Evolutionary conservation across 2,113 vertebrate species (phyloP).

Genomic region (Pelecanoides urinatrix): DNA sequence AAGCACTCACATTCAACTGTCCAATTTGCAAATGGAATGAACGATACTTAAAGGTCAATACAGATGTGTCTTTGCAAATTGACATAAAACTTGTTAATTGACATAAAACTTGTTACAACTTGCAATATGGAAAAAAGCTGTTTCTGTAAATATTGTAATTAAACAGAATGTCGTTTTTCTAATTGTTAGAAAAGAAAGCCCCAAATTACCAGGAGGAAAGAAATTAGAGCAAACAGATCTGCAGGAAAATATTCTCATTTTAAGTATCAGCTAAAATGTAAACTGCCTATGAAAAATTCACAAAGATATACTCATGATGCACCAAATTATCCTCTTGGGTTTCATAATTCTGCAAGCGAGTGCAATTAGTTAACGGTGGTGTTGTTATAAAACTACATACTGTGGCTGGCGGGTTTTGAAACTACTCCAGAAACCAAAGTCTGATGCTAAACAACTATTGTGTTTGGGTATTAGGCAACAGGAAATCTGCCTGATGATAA

Average conservation of each 20-base stretch:
- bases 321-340: slow-evolving; percentile 15
- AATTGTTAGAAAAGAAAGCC: slow-evolving; percentile 35
- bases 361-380: slow-evolving; percentile 35
- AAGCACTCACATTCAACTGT: neutral
- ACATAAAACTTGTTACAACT: neutral
- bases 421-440: slow-evolving; percentile 37
- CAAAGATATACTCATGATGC: slow-evolving; percentile 8
- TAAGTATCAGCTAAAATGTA: slow-evolving; percentile 34
- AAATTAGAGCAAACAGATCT: slow-evolving; percentile 25
- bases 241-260: slow-evolving; percentile 43
- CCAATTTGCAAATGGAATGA: neutral
- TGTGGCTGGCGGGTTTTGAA: slow-evolving; percentile 42
- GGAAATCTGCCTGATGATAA: slow-evolving; percentile 69
- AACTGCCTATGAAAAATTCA: slow-evolving; percentile 41
- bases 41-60: neutral
- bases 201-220: slow-evolving; percentile 37
- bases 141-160: slow-evolving; percentile 45
- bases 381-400: slow-evolving; percentile 21
- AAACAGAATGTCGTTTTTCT: slow-evolving; percentile 53
- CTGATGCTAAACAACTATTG: slow-evolving; percentile 47
- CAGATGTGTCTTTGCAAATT: neutral
- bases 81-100: neutral
- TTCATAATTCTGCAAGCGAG: slow-evolving; percentile 1
- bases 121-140: neutral
- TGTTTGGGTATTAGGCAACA: slow-evolving; percentile 67